Evolutionary conservation across 2,113 vertebrate genomes (phyloP).

Genomic region (Corydoras sp.): DNA sequence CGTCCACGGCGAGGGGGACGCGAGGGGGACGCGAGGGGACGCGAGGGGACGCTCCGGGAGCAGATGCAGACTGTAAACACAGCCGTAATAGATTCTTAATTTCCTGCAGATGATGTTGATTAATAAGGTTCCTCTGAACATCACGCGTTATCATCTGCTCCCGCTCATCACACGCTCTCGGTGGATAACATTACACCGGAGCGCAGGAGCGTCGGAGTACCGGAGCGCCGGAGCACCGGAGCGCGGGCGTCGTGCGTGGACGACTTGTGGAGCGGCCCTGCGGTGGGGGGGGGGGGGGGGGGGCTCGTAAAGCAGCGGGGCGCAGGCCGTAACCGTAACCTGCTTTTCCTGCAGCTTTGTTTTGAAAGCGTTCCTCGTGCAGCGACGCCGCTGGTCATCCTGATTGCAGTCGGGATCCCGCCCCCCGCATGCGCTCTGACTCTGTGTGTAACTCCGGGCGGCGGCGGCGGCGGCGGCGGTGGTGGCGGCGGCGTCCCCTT

Average conservation of each 20-base stretch:
- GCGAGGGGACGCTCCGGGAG: not conserved
- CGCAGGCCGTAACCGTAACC: not conserved
- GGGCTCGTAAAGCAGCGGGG: not conserved
- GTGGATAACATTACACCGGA: too few species aligned
- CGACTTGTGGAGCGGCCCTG: not conserved
- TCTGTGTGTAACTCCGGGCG: conserved; percentile 32
- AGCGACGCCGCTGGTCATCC: not conserved
- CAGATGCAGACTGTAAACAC: not conserved
- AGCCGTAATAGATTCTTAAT: not conserved
- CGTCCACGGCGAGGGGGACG: not conserved
- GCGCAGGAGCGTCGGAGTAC: too few species aligned
- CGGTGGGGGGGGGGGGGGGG: not conserved
- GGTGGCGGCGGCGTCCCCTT: conserved; percentile 2
- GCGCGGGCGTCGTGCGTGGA: too few species aligned
- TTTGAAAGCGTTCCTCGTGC: not conserved
- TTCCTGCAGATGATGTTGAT: not conserved
- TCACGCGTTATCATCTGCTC: not conserved
- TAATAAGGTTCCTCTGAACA: not conserved
- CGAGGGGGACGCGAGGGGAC: too few species aligned
- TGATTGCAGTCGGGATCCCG: not conserved
- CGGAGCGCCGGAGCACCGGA: too few species aligned
- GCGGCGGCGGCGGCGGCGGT: too few species aligned
- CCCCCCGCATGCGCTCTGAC: not conserved
- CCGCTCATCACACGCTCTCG: not conserved
- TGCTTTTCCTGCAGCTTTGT: not conserved